Conservation (phyloP, 2,113 vertebrate genomes). For the Alces alces region DNA sequence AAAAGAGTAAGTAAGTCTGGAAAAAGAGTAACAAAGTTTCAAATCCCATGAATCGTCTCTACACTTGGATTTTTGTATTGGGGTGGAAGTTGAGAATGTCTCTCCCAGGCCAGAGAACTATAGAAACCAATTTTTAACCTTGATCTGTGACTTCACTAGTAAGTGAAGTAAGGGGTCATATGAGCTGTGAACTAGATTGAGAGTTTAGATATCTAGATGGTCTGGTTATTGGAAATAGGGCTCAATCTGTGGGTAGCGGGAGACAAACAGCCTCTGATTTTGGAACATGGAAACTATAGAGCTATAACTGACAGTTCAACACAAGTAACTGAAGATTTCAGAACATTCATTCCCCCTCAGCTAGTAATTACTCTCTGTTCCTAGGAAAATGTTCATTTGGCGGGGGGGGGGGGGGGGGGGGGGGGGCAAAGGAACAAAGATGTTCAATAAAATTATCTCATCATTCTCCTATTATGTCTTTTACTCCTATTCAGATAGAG, state of each 20-base stretch:
- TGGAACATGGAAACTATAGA: not conserved
- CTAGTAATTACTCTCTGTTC: not conserved
- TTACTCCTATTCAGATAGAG: not conserved
- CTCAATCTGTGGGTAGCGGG: not conserved
- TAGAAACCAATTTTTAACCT: not conserved
- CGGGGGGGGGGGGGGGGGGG: accelerated
- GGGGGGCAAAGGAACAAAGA: not conserved
- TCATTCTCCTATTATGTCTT: not conserved
- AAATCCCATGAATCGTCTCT: not conserved
- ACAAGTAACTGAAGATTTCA: not conserved
- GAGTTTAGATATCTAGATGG: not conserved
- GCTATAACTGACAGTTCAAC: not conserved
- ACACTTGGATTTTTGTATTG: not conserved
- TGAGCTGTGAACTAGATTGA: not conserved
- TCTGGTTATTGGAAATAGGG: not conserved
- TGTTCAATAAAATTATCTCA: not conserved
- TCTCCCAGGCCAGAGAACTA: not conserved
- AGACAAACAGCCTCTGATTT: not conserved
- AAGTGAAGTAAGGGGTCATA: not conserved
- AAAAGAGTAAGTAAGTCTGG: not conserved
- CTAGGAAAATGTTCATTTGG: not conserved
- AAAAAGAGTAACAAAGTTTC: not conserved
- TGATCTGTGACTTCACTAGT: not conserved
- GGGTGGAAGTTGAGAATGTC: not conserved
- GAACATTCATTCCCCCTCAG: not conserved